These are phyloP conservation scores for Bos javanicus DNA, from an alignment of 2,113 vertebrate species.

Conservation along the genomic window DNA sequence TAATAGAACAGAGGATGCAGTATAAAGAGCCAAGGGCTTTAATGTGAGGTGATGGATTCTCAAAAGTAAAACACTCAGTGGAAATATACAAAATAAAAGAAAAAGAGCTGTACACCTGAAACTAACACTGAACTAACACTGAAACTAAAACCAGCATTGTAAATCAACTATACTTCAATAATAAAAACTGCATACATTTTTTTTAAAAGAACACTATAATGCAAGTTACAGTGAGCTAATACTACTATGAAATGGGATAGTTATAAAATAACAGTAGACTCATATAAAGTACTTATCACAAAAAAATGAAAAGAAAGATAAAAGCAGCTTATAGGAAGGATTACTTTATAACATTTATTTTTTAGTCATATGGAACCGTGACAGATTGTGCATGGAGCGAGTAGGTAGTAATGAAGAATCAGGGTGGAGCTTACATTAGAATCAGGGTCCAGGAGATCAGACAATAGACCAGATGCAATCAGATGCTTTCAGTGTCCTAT, in stretches of 20 bases:
- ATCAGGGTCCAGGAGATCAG: neutral
- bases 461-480: neutral
- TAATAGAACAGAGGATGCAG: neutral
- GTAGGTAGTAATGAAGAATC: neutral
- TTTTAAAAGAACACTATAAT: neutral
- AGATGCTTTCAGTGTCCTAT: neutral
- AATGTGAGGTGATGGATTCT: neutral
- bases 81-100: neutral
- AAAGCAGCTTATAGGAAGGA: neutral
- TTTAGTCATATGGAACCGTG: neutral
- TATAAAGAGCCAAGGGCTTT: neutral
- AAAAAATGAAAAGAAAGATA: neutral
- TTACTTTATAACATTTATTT: neutral
- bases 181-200: neutral
- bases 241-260: neutral
- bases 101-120: neutral
- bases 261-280: neutral
- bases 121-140: neutral
- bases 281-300: neutral
- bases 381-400: accelerated
- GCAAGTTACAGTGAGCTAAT: neutral
- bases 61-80: neutral
- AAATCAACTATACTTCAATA: neutral
- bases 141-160: neutral
- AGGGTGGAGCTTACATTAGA: neutral